Conservation (phyloP, 2,113 vertebrate species). For the Gopherus flavomarginatus region DNA sequence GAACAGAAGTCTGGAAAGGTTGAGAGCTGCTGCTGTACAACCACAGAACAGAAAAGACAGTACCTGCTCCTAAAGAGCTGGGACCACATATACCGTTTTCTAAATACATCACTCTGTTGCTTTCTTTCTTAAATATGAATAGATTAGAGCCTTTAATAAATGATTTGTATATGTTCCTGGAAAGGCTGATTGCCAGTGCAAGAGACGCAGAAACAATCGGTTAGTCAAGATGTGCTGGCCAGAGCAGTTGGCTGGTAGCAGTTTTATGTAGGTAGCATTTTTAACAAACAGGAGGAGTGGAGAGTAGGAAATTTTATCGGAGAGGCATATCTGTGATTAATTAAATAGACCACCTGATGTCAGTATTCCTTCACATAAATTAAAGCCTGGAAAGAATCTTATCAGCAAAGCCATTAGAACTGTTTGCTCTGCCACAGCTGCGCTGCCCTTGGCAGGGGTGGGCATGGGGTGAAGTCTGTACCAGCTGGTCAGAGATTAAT, state of each 20-base stretch:
- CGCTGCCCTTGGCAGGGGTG: background rate
- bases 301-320: background rate
- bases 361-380: constrained; percentile 43
- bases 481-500: background rate
- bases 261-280: background rate
- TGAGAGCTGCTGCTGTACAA: no score
- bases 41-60: no score
- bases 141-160: background rate
- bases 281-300: background rate
- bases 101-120: background rate
- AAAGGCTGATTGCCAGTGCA: background rate
- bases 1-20: no score
- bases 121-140: background rate
- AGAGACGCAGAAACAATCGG: background rate
- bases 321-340: constrained; percentile 17
- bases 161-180: background rate
- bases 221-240: background rate
- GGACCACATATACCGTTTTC: background rate
- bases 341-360: constrained; percentile 58
- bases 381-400: background rate
- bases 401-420: background rate
- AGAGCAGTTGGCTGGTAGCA: background rate
- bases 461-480: background rate
- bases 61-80: background rate
- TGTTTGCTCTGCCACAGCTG: background rate